Base-by-base conservation (phyloP, 92 coral and sea anemone genomes). In the Muricea muricata region DNA sequence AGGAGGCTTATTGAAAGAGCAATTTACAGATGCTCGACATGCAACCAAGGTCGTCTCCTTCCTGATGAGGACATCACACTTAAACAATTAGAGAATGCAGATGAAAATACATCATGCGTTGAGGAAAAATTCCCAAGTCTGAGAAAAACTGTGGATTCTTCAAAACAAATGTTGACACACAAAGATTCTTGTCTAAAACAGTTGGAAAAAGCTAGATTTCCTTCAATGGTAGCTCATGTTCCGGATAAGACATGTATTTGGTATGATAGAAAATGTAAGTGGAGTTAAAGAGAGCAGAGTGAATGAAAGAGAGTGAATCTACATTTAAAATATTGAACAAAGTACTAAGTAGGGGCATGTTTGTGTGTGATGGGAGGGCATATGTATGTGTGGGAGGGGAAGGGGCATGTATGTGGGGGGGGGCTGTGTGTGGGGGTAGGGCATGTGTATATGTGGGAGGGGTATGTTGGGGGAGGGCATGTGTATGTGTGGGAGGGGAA, bases 221-320 rank as follows among this genome's bases (percentile, higher is more conserved):
- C 81, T 7, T 97, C 99, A 4, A 97, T 97, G 99, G 97, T 90
- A 9, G 98, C 99, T 15, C 88, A 92, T 57, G 84, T 82, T 20
- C 99, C 99, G 10, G 97, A 93, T 56, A 75, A 47, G 57, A 88
- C 89, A 60, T 97, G 99, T 61, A 89, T 97, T 23, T 97, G 99
- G 99, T 97, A 92, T 93, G 99, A 93, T 41, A 91, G 85, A 68
- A 78, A 92, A 87, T 93, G 99, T 97, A 65, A 17, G 93, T 76
- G 8, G 20, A 25, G 23, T n/a, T n/a, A n/a, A n/a, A n/a, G n/a
- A n/a, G n/a, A n/a, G n/a, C n/a, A n/a, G n/a, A n/a, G n/a, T n/a
- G n/a, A n/a, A n/a, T n/a, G n/a, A n/a, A n/a, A n/a, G n/a, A n/a
- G n/a, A n/a, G n/a, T n/a, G n/a, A n/a, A n/a, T n/a, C n/a, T n/a